phyloP scores from a whole-genome alignment of 2,113 vertebrate genomes.

The Xiphophorus hellerii region DNA sequence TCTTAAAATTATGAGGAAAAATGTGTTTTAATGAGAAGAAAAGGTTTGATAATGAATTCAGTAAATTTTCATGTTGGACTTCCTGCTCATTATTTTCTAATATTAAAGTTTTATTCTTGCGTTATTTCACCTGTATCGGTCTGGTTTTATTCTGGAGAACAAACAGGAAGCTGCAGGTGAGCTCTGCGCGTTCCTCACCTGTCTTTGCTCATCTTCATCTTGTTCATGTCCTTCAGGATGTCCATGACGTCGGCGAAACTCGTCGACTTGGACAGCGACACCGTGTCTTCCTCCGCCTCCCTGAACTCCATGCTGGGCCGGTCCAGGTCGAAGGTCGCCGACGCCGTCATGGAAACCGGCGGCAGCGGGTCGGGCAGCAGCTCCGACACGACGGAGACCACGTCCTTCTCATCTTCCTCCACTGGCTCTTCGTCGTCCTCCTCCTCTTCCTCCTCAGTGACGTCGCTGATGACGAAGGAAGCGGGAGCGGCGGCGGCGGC shows the following conservation, averaged over 20 bases:
- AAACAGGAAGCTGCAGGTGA: background rate
- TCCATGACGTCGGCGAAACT: constrained; percentile 99
- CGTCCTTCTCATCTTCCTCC: constrained; percentile 79
- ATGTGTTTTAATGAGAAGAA: too few relatives aligned
- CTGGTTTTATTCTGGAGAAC: too few relatives aligned
- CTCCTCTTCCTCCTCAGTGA: constrained; percentile 91
- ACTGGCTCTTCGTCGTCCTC: constrained; percentile 67
- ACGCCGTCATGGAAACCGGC: constrained; percentile 86
- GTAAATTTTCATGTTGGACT: too few relatives aligned
- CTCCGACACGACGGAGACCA: constrained; percentile 85
- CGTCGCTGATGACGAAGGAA: constrained; percentile 97
- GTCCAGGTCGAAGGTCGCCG: constrained; percentile 88
- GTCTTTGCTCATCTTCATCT: constrained; percentile 97
- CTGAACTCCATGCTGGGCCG: constrained; percentile 87
- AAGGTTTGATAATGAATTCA: too few relatives aligned
- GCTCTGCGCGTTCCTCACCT: constrained; percentile 73
- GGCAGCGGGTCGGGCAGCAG: constrained; percentile 86
- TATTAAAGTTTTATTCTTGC: too few relatives aligned
- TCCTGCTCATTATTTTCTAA: too few relatives aligned
- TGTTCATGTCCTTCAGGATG: constrained; percentile 96
- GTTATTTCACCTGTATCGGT: too few relatives aligned
- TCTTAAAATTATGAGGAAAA: too few relatives aligned
- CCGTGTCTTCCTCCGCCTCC: constrained; percentile 90
- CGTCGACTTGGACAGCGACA: constrained; percentile 97
- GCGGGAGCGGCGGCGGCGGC: constrained; percentile 68